These are phyloP conservation scores for Nymphalis io DNA, from an alignment of 1,140 invertebrate genomes.

Conservation along the genomic window DNA sequence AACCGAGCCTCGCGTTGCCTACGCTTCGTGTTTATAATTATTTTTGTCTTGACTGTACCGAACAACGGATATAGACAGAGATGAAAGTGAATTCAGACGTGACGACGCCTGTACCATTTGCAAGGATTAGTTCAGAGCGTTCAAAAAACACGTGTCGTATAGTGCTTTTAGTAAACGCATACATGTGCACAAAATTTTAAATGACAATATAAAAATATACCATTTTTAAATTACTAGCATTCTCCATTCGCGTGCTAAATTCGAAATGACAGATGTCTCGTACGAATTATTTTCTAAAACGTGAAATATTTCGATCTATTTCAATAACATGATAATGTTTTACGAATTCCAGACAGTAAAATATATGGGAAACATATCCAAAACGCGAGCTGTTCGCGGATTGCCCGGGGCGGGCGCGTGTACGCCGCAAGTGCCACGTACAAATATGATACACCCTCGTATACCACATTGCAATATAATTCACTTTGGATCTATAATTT, in stretches of 20 bases:
- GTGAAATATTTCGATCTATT: constrained; percentile 10
- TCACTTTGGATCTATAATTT: constrained; percentile 12
- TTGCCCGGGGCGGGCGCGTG: constrained; percentile 43
- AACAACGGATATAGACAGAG: constrained; percentile 55
- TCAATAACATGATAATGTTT: constrained; percentile 20
- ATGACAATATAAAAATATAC: not conserved
- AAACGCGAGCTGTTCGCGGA: constrained; percentile 33
- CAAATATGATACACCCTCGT: constrained; percentile 15
- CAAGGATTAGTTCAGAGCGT: constrained; percentile 62
- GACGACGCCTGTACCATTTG: constrained; percentile 60
- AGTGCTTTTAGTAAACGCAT: not conserved
- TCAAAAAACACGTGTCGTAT: constrained; percentile 40
- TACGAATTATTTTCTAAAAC: not conserved
- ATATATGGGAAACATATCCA: constrained; percentile 27
- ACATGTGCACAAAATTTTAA: not conserved
- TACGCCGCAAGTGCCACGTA: constrained; percentile 46
- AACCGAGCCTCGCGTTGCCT: constrained; percentile 65
- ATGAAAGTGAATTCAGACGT: constrained; percentile 75
- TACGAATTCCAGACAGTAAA: constrained; percentile 22
- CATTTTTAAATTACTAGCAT: not conserved
- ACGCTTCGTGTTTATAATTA: constrained; percentile 68
- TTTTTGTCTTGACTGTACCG: constrained; percentile 63
- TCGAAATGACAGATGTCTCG: not conserved
- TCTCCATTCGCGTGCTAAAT: not conserved
- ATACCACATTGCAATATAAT: constrained; percentile 34